Percentiles rank a stretch among this genome's conserved stretches.
Evolutionary conservation across 2,797 vertebrate species (phyloP).

Genomic region (Falco cherrug): DNA sequence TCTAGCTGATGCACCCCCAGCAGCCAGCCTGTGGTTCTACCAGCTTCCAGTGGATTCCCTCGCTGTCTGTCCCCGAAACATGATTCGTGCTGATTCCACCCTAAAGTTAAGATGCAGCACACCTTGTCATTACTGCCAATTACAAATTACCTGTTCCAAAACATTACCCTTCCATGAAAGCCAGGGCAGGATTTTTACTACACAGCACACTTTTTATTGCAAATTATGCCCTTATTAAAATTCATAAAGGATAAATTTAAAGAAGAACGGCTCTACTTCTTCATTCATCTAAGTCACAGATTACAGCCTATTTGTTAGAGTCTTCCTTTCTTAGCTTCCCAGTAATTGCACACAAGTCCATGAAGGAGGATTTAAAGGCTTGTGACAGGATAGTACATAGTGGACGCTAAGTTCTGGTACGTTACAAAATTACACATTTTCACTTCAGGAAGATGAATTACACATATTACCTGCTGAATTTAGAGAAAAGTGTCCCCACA

Average conservation of each 20-base stretch:
- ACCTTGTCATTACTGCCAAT: not conserved
- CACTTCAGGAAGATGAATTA: not conserved
- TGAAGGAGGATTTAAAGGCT: not conserved
- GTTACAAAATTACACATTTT: not conserved
- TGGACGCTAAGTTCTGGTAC: not conserved
- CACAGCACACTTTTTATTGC: not conserved
- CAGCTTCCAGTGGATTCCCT: not conserved
- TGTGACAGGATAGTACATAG: not conserved
- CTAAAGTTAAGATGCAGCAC: not conserved
- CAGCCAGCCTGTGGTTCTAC: not conserved
- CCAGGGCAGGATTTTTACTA: not conserved
- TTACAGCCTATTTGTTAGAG: not conserved
- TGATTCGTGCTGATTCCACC: not conserved
- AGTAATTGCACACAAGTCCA: not conserved
- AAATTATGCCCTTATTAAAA: slow-evolving; percentile 10
- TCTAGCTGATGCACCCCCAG: not conserved
- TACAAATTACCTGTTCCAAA: not conserved
- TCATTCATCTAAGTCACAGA: not conserved
- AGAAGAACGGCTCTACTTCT: not conserved
- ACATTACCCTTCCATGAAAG: not conserved
- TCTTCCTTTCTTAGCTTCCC: not conserved
- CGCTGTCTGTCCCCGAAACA: not conserved
- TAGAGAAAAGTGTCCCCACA: not conserved
- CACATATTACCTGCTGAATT: not conserved
- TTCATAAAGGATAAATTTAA: not conserved